Evolutionary conservation across 2,888 invertebrate genomes (phyloP).

Genomic region (Dinocampus coccinellae): DNA sequence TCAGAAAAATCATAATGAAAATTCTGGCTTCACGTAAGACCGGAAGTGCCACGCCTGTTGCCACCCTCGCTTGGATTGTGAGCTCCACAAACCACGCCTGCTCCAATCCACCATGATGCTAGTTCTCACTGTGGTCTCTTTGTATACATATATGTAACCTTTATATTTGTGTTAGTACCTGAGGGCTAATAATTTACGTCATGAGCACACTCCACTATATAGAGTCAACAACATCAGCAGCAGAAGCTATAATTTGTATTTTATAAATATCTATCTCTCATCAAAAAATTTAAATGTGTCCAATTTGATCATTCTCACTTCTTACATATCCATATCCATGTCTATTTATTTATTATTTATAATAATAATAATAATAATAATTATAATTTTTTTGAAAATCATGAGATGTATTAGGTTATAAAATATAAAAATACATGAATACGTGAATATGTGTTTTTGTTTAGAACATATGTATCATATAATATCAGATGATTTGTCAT

Average conservation of each 20-base stretch:
- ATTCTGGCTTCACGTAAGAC: slow-evolving; percentile 46
- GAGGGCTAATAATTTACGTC: slow-evolving; percentile 68
- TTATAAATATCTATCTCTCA: slow-evolving; percentile 25
- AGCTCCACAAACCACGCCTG: slow-evolving; percentile 61
- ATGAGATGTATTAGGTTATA: too few species aligned
- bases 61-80: slow-evolving; percentile 47
- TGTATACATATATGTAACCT: slow-evolving; percentile 11
- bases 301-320: too few species aligned
- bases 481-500: too few species aligned
- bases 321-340: background rate
- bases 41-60: slow-evolving; percentile 58
- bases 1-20: background rate
- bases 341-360: too few species aligned
- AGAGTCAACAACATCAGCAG: slow-evolving; percentile 57
- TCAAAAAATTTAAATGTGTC: slow-evolving; percentile 19
- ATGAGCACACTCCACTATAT: slow-evolving; percentile 65
- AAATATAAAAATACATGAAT: too few species aligned
- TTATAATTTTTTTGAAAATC: too few species aligned
- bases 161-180: slow-evolving; percentile 38
- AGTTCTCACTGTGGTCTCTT: background rate
- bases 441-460: too few species aligned
- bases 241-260: slow-evolving; percentile 36
- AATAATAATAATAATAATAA: too few species aligned
- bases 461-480: too few species aligned
- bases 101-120: slow-evolving; percentile 35